These are phyloP conservation scores for Pheosia tremula DNA, from an alignment of 2,888 invertebrate genomes.

Conservation along the genomic window DNA sequence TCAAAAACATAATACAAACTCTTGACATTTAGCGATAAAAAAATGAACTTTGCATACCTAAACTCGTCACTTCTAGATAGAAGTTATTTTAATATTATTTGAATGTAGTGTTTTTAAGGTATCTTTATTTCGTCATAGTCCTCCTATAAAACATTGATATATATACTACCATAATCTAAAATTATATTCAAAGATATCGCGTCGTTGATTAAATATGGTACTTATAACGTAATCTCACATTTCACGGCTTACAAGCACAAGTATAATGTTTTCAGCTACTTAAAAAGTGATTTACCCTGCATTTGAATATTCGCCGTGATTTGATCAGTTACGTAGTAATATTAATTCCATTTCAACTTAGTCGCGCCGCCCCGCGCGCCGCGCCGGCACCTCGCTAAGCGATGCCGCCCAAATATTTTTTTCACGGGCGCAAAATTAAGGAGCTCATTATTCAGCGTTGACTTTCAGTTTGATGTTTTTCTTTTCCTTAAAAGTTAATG, in stretches of 20 bases:
- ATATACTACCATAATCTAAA: too few species aligned
- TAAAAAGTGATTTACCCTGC: conserved; percentile 26
- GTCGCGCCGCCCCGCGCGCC: conserved; percentile 30
- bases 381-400: conserved; percentile 30
- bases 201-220: not conserved
- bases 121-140: too few species aligned
- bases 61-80: too few species aligned
- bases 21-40: too few species aligned
- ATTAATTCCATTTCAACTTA: conserved; percentile 45
- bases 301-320: conserved; percentile 32
- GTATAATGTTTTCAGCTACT: conserved; percentile 10
- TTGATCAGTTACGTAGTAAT: conserved; percentile 30
- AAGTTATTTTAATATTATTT: too few species aligned
- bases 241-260: conserved; percentile 8
- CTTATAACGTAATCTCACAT: not conserved
- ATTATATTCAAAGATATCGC: too few species aligned
- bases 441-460: conserved; percentile 53
- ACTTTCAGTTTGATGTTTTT: conserved; percentile 49
- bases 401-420: conserved; percentile 37
- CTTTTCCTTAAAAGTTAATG: conserved; percentile 38
- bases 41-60: too few species aligned
- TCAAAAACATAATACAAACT: not conserved
- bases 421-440: conserved; percentile 37
- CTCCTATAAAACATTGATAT: too few species aligned
- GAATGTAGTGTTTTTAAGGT: too few species aligned